Evolutionary conservation across 1,140 invertebrate species (phyloP), one percentile per base, ranked within the genome.

Genomic region (Homalodisca vitripennis): DNA sequence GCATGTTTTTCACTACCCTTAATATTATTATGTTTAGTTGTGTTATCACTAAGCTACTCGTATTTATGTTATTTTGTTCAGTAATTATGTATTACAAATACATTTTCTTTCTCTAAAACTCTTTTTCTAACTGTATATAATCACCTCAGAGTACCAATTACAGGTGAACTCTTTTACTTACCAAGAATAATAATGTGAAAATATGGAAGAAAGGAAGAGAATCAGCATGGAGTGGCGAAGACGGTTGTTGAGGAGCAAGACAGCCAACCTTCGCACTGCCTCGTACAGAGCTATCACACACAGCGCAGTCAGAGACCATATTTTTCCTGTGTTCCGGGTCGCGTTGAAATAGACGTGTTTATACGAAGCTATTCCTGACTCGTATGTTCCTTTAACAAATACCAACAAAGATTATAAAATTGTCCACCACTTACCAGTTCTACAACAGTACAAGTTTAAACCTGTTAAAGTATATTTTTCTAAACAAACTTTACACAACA

Each of bases 261-360:
- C 77, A 26, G 87, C 79, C 27, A 92, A 76, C 72, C 87, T 84
- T 73, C 89, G 89, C 3, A 89, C 79, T 68, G 85, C 85, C 79
- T 93, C 92, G 76, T 93, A 93, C 26, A 89, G 81, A 6, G 82
- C 75, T 53, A 93, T 82, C 12, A 92, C 77, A 47, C 85, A 88
- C 20, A 90, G 69, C 2, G 90, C 85, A 0, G 88, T 86, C 1
- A 87, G 77, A 14, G 85, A 78, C 91, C 92, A 94, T 74, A 93
- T 93, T 80, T 92, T 90, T 62, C 89, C 81, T 3, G 86, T 88
- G 71, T 91, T 89, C 46, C 80, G 78, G 2, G 91, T 93, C 26
- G 88, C 86, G 76, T 94, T 93, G 79, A 94, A 93, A 77, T 93
- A 94, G 75, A 93, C 85, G 75, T 93, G 91, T 77, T 93, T 92